Conservation (phyloP, 2,797 vertebrate species). For the Meriones psammophilus region DNA sequence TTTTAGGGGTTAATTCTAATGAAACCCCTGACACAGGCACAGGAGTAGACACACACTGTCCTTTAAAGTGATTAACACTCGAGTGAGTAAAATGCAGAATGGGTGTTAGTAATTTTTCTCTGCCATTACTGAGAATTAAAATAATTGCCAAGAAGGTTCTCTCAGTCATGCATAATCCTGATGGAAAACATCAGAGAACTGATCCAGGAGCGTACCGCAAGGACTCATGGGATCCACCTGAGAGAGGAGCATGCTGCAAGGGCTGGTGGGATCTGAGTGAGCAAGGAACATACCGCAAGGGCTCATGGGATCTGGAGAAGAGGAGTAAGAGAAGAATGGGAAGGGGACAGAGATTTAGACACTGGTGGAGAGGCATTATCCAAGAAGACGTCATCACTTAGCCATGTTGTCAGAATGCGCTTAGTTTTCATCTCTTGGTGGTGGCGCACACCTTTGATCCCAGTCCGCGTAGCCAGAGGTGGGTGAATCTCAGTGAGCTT, state of each 20-base stretch:
- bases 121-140: constrained; percentile 52
- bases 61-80: constrained; percentile 57
- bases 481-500: neutral
- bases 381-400: neutral
- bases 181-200: neutral
- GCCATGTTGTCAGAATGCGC: neutral
- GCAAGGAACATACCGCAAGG: neutral
- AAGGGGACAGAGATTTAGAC: neutral
- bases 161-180: neutral
- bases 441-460: neutral
- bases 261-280: neutral
- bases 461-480: neutral
- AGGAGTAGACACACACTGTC: neutral
- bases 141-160: constrained; percentile 7
- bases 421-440: neutral
- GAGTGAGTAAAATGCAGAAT: constrained; percentile 53
- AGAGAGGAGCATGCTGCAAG: neutral
- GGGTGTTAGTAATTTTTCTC: constrained; percentile 16
- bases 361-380: neutral
- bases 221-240: neutral
- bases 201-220: neutral
- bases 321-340: neutral
- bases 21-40: neutral
- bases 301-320: neutral
- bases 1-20: constrained; percentile 61